Conservation (phyloP, 2,888 invertebrate species). For the Tetrapedia diversipes region DNA sequence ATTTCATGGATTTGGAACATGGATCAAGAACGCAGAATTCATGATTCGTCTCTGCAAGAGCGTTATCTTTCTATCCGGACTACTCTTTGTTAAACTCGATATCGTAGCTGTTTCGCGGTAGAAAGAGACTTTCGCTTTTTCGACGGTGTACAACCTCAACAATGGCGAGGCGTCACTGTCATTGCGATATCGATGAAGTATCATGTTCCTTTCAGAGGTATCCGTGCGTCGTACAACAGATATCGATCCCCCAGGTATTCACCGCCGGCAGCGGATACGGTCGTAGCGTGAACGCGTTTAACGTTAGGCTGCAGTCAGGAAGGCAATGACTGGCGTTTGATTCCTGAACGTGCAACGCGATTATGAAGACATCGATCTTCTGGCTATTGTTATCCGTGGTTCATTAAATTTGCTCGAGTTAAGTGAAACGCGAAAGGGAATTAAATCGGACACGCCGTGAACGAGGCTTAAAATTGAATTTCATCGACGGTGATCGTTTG, state of each 20-base stretch:
- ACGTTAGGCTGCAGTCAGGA: conserved; percentile 27
- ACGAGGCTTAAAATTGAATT: neutral
- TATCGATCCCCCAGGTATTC: conserved; percentile 48
- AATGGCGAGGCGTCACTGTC: conserved; percentile 41
- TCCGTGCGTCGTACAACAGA: conserved; percentile 42
- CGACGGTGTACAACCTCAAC: neutral
- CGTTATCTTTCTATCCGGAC: too few relatives aligned
- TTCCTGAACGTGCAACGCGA: conserved; percentile 3
- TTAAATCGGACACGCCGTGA: neutral
- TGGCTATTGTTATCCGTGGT: neutral
- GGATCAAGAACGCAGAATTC: too few relatives aligned
- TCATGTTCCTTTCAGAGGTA: conserved; percentile 50
- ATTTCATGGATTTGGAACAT: too few relatives aligned
- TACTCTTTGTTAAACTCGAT: too few relatives aligned
- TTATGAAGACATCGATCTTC: conserved; percentile 15
- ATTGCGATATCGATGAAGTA: conserved; percentile 47
- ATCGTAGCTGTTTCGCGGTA: conserved; percentile 1
- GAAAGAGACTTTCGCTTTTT: conserved; percentile 9
- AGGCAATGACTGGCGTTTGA: conserved; percentile 16
- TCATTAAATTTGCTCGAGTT: neutral
- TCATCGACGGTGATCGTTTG: neutral
- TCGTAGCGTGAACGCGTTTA: conserved; percentile 29
- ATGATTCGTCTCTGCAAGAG: too few relatives aligned
- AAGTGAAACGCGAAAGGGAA: neutral
- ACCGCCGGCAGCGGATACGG: conserved; percentile 24